These are phyloP conservation scores for Aphelinus atriplicis DNA, from an alignment of 1,140 invertebrate genomes.

Conservation along the genomic window DNA sequence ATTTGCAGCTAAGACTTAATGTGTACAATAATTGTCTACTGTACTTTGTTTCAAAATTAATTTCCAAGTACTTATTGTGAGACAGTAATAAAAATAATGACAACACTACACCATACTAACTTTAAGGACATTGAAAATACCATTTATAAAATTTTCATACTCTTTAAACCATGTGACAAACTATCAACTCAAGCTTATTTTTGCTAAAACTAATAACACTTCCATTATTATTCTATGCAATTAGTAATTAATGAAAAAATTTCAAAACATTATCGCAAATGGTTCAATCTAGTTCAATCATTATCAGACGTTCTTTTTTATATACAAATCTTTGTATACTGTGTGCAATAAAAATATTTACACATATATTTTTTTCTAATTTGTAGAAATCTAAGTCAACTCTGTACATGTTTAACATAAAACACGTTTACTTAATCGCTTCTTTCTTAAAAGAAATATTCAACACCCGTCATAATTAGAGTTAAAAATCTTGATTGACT, in stretches of 20 bases:
- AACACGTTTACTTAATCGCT: conserved; percentile 10
- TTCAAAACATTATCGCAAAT: not conserved
- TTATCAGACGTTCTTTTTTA: conserved; percentile 28
- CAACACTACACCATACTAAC: too few relatives aligned
- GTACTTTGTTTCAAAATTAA: conserved; percentile 20
- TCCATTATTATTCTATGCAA: too few relatives aligned
- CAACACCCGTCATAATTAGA: too few relatives aligned
- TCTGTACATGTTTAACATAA: not conserved
- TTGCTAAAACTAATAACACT: too few relatives aligned
- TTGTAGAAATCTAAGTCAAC: conserved; percentile 28
- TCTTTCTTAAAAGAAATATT: conserved; percentile 11
- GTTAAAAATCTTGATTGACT: too few relatives aligned
- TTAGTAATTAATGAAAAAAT: too few relatives aligned
- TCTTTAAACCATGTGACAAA: conserved; percentile 16
- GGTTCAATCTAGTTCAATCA: conserved; percentile 20
- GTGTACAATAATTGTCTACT: conserved; percentile 13
- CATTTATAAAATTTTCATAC: conserved; percentile 29
- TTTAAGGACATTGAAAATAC: not conserved
- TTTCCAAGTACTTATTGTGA: conserved; percentile 10
- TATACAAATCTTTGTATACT: conserved; percentile 33
- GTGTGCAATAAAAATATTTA: conserved; percentile 39
- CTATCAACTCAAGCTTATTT: not conserved
- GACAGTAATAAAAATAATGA: not conserved
- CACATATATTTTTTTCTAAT: conserved; percentile 25
- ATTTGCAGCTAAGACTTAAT: conserved; percentile 31